Evolutionary conservation across 92 coral and sea anemone species (phyloP).

Genomic region (Virgularia gustaviana): DNA sequence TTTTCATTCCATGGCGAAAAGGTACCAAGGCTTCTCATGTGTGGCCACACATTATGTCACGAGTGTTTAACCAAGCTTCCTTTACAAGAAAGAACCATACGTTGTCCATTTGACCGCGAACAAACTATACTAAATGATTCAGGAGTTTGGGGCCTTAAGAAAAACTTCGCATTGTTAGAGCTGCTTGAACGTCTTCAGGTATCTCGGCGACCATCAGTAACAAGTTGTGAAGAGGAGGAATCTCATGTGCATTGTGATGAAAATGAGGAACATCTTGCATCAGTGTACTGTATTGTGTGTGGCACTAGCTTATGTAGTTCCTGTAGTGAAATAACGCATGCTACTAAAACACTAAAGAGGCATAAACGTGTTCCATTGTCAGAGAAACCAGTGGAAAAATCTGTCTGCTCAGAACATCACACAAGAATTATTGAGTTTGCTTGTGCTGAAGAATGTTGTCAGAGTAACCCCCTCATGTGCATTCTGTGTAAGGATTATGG

Average conservation of each 20-base stretch:
- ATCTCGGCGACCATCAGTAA: conserved; percentile 61
- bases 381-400: conserved; percentile 85
- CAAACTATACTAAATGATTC: conserved; percentile 92
- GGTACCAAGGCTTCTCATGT: conserved; percentile 86
- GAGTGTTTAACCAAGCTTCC: conserved; percentile 91
- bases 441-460: conserved; percentile 85
- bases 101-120: conserved; percentile 97
- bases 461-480: conserved; percentile 88
- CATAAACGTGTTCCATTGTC: conserved; percentile 89
- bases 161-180: conserved; percentile 92
- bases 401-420: conserved; percentile 80
- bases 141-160: conserved; percentile 98
- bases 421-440: conserved; percentile 93
- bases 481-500: conserved; percentile 97
- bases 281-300: conserved; percentile 84
- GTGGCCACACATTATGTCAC: conserved; percentile 98
- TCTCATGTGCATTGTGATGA: conserved; percentile 87
- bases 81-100: conserved; percentile 66
- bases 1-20: conserved; percentile 97
- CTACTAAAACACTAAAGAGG: conserved; percentile 87
- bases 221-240: conserved; percentile 55
- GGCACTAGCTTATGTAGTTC: conserved; percentile 69
- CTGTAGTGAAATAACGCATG: conserved; percentile 83
- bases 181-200: conserved; percentile 80
- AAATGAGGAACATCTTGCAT: conserved; percentile 89